phyloP scores from a whole-genome alignment of 2,797 vertebrate genomes.

The Poecile montanus region DNA sequence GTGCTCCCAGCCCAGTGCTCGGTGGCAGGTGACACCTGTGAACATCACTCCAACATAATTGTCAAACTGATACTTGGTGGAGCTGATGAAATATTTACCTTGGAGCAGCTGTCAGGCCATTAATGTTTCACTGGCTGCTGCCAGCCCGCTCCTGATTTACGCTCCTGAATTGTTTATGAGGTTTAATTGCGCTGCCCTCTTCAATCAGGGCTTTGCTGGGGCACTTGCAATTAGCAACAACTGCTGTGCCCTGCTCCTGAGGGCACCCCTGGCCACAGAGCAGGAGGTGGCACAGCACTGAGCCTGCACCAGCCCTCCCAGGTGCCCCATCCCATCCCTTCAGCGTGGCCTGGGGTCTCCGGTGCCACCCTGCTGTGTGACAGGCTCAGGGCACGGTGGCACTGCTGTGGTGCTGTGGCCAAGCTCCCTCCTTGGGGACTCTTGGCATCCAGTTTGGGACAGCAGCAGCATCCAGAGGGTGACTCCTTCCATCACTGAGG shows the following conservation, averaged over 20 bases:
- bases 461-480: not conserved
- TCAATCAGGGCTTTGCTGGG: not conserved
- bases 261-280: not conserved
- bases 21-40: not conserved
- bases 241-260: not conserved
- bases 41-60: not conserved
- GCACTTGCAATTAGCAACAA: not conserved
- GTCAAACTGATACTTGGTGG: not conserved
- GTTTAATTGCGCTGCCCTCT: conserved; percentile 9
- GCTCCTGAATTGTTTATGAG: conserved; percentile 10
- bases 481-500: not conserved
- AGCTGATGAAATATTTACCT: conserved; percentile 51
- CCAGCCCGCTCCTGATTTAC: conserved; percentile 43
- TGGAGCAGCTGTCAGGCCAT: conserved; percentile 69
- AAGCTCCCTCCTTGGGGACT: not conserved
- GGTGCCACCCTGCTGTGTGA: not conserved
- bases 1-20: not conserved
- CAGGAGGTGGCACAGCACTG: not conserved
- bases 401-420: not conserved
- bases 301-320: not conserved
- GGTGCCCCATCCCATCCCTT: not conserved
- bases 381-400: not conserved
- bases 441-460: not conserved
- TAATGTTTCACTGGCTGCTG: conserved; percentile 61
- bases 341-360: accelerated